phyloP scores from a whole-genome alignment of 1,140 invertebrate species.

The Drosophila insularis region DNA sequence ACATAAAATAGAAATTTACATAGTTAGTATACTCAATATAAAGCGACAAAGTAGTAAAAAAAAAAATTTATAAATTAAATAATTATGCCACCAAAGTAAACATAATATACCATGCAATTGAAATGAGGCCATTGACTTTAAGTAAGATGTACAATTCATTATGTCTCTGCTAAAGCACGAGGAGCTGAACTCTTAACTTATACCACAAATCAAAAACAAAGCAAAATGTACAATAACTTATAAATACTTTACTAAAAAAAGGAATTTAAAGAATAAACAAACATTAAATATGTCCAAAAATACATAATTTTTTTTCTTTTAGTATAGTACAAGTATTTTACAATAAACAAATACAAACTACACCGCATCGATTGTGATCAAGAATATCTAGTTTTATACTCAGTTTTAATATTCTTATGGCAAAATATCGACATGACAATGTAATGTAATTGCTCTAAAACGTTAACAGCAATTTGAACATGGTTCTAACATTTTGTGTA shows the following conservation, averaged over 20 bases:
- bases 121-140: no score
- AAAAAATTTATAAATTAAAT: constrained; percentile 1
- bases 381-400: no score
- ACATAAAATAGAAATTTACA: constrained; percentile 18
- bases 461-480: constrained; percentile 1
- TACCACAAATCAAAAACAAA: no score
- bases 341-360: no score
- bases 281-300: no score
- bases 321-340: no score
- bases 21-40: constrained; percentile 3
- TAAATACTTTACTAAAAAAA: no score
- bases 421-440: not conserved
- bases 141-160: not conserved
- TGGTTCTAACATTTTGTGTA: constrained; percentile 38
- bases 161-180: not conserved
- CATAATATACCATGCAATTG: not conserved
- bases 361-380: no score
- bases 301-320: no score
- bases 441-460: not conserved
- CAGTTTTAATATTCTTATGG: not conserved
- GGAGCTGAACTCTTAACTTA: no score
- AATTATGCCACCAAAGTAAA: not conserved
- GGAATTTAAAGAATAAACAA: no score
- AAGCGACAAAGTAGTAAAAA: not conserved
- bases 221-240: no score